Evolutionary conservation across 2,113 vertebrate genomes (phyloP).

Genomic region (Cyphomyrus discorhynchus): DNA sequence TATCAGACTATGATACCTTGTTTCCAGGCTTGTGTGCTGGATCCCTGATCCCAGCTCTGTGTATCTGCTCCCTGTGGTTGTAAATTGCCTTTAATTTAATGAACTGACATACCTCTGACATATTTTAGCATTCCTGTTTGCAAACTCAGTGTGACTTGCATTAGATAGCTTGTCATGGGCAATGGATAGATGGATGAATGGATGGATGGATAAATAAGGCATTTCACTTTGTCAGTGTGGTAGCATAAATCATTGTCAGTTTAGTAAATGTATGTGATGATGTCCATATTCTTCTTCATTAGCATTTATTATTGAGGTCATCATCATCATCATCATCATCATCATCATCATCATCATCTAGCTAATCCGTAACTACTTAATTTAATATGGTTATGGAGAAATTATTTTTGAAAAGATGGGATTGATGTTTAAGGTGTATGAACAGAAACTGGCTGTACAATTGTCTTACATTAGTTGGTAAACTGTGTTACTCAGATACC

Average conservation of each 20-base stretch:
- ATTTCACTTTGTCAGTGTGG: background rate
- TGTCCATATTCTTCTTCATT: background rate
- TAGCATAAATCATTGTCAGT: background rate
- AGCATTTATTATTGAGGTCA: background rate
- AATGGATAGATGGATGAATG: background rate
- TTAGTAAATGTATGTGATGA: background rate
- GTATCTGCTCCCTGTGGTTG: background rate
- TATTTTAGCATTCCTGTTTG: background rate
- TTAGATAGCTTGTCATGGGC: background rate
- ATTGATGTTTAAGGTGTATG: background rate
- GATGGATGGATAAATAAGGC: background rate
- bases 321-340: background rate
- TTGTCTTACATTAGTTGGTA: background rate
- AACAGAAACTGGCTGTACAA: background rate
- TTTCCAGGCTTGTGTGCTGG: background rate
- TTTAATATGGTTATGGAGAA: background rate
- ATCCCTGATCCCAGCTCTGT: background rate
- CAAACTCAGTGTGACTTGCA: background rate
- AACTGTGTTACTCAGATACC: background rate
- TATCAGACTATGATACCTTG: background rate
- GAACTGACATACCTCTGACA: background rate
- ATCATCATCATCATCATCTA: background rate
- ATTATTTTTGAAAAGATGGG: background rate
- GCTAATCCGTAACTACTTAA: background rate
- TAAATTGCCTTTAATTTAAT: background rate